Evolutionary conservation across 2,797 vertebrate species (phyloP).

Genomic region (Rhinogobio ventralis): DNA sequence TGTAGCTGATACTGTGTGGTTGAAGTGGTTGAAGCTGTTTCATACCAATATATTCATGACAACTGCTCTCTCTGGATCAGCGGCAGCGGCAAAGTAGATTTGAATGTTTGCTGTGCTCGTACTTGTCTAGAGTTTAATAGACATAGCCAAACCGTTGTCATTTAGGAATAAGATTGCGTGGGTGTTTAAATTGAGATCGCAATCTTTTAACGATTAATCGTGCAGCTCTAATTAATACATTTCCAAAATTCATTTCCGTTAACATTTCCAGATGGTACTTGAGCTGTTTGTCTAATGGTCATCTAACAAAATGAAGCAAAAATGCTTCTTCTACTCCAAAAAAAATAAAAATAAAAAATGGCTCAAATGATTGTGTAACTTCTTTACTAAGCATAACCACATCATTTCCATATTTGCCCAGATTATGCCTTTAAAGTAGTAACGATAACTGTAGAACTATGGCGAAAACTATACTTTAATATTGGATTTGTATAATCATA

Average conservation of each 20-base stretch:
- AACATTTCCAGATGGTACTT: background rate
- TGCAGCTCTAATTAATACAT: background rate
- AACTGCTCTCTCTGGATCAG: background rate
- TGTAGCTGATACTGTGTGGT: background rate
- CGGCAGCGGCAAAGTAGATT: background rate
- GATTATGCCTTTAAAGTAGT: background rate
- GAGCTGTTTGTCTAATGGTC: background rate
- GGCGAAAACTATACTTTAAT: background rate
- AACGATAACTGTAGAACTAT: background rate
- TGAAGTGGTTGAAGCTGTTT: background rate
- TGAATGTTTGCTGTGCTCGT: background rate
- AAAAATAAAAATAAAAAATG: background rate
- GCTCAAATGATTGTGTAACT: no score
- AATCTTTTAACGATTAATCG: background rate
- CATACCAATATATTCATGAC: background rate
- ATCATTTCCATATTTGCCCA: background rate
- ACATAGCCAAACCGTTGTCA: background rate
- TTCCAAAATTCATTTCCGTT: no score
- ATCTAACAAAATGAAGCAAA: background rate
- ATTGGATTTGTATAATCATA: background rate
- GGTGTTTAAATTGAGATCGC: background rate
- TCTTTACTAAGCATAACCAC: background rate
- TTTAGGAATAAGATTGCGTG: background rate
- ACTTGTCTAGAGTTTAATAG: background rate
- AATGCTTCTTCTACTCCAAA: background rate